Percentiles rank a stretch among this genome's conserved stretches.
Evolutionary conservation across 2,113 vertebrate genomes (phyloP).

Genomic region (Blennius ocellaris): DNA sequence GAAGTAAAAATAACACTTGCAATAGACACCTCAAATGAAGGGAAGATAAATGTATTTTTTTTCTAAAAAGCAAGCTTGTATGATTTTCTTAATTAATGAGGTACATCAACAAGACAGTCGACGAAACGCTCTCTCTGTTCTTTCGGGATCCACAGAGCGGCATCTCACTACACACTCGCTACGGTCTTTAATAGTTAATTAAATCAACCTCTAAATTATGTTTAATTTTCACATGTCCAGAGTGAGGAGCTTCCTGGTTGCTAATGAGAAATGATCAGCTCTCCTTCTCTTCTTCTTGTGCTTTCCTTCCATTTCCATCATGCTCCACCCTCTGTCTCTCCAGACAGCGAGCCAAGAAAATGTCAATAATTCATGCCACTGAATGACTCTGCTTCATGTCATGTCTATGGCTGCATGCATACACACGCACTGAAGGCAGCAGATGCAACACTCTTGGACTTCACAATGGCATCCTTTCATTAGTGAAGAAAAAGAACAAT

Average conservation of each 20-base stretch:
- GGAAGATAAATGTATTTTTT: too few relatives aligned
- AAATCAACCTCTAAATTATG: neutral
- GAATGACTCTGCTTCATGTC: constrained; percentile 6
- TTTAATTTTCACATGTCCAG: neutral
- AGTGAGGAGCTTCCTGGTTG: neutral
- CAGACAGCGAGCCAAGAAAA: constrained; percentile 9
- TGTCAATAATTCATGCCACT: constrained; percentile 44
- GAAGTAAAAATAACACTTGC: too few relatives aligned
- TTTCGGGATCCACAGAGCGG: too few relatives aligned
- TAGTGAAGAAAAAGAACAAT: neutral
- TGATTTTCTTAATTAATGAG: too few relatives aligned
- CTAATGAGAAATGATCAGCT: constrained; percentile 2
- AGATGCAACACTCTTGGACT: neutral
- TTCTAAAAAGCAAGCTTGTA: too few relatives aligned
- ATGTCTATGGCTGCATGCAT: neutral
- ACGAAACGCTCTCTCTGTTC: too few relatives aligned
- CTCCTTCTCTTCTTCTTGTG: neutral
- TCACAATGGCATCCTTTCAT: neutral
- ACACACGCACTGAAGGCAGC: neutral
- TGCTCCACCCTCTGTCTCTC: constrained; percentile 20
- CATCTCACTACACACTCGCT: too few relatives aligned
- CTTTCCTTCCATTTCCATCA: constrained; percentile 4
- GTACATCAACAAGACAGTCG: too few relatives aligned
- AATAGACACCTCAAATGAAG: too few relatives aligned
- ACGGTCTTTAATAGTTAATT: neutral